Base-by-base conservation (phyloP, 2,113 vertebrate genomes). In the Chlamydotis undulata region DNA sequence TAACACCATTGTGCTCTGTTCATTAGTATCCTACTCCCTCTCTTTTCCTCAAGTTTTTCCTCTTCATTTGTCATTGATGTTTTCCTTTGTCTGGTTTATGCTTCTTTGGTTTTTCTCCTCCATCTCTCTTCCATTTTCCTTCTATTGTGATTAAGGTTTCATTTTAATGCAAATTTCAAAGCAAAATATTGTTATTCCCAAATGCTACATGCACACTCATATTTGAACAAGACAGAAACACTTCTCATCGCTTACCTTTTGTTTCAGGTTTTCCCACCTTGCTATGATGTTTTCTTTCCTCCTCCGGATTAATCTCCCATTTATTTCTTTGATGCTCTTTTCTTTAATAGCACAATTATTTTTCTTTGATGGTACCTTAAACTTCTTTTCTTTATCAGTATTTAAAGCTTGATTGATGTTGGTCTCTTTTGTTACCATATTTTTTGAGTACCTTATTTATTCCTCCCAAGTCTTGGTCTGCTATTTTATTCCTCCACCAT, bases 131-230 rank as follows among this genome's bases (percentile, higher is more conserved):
- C 4, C 24, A 61, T 93, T 94, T 93, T 70, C 29, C 24, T 89
- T 93, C 78, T 89, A 53, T n/a, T 79, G 55, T 56, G 52, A 95
- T 95, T 76, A 96, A 93, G 60, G 59, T 56, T 96, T 91, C 43
- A 92, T 96, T 97, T 91, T 71, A 90, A 96, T 95, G 68, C 76
- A 94, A 92, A 96, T 93, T 91, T 67, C 55, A 81, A 84, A 65
- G 35, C 47, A 91, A 85, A 70, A 84, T 57, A 81, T 75, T 83
- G 43, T 45, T 86, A 94, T 77, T 91, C 71, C 65, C 89, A 61
- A 50, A 71, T 91, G 74, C 52, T 41, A 56, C 64, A 67, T 50
- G 52, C 39, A 63, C 65, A 73, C 33, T 88, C 45, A n/a, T 26
- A 57, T 78, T 82, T 89, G 68, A 87, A 94, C 57, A 87, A 85